Percentiles rank a stretch among this genome's conserved stretches.
Evolutionary conservation across 2,797 vertebrate species (phyloP).

Genomic region (Sebastes ruberrimus): DNA sequence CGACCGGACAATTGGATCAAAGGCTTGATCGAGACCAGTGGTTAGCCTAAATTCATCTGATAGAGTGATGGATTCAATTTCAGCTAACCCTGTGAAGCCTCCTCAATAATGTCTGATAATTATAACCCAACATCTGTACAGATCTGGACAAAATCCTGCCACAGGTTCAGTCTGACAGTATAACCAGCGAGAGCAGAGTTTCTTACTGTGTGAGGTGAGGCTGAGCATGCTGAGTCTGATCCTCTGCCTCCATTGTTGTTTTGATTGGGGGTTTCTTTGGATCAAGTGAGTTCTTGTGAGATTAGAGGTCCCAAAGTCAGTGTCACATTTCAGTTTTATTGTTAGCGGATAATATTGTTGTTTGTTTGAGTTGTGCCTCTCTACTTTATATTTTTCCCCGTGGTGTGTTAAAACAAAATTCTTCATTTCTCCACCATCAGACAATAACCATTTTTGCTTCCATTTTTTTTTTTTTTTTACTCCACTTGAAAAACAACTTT

Average conservation of each 20-base stretch:
- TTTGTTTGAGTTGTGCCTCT: slow-evolving; percentile 9
- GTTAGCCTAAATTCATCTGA: slow-evolving; percentile 34
- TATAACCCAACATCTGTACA: slow-evolving; percentile 11
- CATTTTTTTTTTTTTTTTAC: neutral
- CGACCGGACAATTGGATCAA: slow-evolving; percentile 58
- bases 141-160: slow-evolving; percentile 8
- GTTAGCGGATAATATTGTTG: neutral
- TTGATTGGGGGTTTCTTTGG: slow-evolving; percentile 1
- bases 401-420: slow-evolving; percentile 8
- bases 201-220: slow-evolving; percentile 2
- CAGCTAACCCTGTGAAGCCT: slow-evolving; percentile 8
- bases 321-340: slow-evolving; percentile 9
- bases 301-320: slow-evolving; percentile 1
- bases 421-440: neutral
- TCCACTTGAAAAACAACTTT: slow-evolving; percentile 26
- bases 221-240: slow-evolving; percentile 1
- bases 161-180: neutral
- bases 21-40: slow-evolving; percentile 52
- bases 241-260: slow-evolving; percentile 7
- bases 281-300: slow-evolving; percentile 18
- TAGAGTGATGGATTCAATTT: slow-evolving; percentile 31
- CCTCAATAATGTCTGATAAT: slow-evolving; percentile 39
- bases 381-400: neutral
- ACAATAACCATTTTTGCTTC: slow-evolving; percentile 1
- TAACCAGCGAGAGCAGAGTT: neutral